Evolutionary conservation across 2,797 vertebrate species (phyloP).

Genomic region (Rhabdomys pumilio): DNA sequence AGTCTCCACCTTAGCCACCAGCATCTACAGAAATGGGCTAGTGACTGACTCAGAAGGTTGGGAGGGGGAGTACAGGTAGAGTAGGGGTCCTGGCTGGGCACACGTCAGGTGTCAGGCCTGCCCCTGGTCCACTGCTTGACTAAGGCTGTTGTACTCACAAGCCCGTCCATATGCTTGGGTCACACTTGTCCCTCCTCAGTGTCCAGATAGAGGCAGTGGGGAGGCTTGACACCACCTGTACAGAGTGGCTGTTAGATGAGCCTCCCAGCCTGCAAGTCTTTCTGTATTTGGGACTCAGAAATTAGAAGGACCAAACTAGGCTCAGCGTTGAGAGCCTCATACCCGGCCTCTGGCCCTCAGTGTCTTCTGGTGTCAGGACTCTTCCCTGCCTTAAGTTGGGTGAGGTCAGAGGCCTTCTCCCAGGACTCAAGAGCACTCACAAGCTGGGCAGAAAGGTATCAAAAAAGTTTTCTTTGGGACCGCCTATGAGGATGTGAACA

Average conservation of each 20-base stretch:
- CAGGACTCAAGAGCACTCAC: not conserved
- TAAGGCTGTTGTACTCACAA: not conserved
- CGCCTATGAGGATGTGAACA: not conserved
- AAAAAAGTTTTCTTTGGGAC: conserved; percentile 9
- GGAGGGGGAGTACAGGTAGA: not conserved
- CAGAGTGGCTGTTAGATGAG: not conserved
- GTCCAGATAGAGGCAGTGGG: not conserved
- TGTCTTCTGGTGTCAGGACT: not conserved
- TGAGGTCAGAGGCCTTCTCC: not conserved
- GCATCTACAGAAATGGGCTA: not conserved
- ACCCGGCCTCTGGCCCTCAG: not conserved
- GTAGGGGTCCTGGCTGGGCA: not conserved
- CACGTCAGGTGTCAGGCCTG: not conserved
- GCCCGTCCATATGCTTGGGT: not conserved
- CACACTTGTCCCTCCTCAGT: not conserved
- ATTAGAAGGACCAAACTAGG: not conserved
- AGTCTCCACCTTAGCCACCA: not conserved
- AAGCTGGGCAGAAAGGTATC: not conserved
- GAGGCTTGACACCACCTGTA: not conserved
- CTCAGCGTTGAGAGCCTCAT: not conserved
- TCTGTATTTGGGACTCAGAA: not conserved
- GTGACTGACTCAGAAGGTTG: not conserved
- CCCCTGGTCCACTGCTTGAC: not conserved
- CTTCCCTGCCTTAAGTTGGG: not conserved
- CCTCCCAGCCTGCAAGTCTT: not conserved